Conservation (phyloP, 2,113 vertebrate genomes). For the Ranitomeya variabilis region DNA sequence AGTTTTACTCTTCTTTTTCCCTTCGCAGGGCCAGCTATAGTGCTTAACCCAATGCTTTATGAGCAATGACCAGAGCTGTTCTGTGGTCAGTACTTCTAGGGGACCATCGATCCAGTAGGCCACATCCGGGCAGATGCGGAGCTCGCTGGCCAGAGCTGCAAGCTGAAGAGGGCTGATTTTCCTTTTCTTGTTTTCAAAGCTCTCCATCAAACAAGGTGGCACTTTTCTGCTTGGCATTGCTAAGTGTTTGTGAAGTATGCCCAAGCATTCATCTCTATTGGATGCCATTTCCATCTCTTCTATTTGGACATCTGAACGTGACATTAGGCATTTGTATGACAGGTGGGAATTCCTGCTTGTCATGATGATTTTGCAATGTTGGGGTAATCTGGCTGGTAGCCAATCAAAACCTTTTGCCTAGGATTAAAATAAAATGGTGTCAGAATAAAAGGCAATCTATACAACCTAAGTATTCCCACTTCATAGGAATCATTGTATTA, state of each 20-base stretch:
- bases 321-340: slow-evolving; percentile 57
- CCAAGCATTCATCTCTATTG: slow-evolving; percentile 36
- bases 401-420: slow-evolving; percentile 60
- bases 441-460: too few species aligned
- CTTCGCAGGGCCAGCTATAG: slow-evolving; percentile 59
- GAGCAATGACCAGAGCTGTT: slow-evolving; percentile 64
- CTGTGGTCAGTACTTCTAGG: slow-evolving; percentile 55
- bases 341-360: slow-evolving; percentile 61
- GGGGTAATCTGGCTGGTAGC: slow-evolving; percentile 54
- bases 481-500: too few species aligned
- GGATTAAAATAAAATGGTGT: slow-evolving; percentile 4
- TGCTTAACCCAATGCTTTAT: slow-evolving; percentile 62
- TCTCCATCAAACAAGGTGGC: slow-evolving; percentile 37
- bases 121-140: slow-evolving; percentile 54
- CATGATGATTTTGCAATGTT: slow-evolving; percentile 61
- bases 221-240: slow-evolving; percentile 21
- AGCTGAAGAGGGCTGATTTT: slow-evolving; percentile 59
- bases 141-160: slow-evolving; percentile 60
- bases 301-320: slow-evolving; percentile 54
- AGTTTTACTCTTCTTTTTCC: background rate
- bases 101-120: slow-evolving; percentile 59
- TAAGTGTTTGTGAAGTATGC: slow-evolving; percentile 55
- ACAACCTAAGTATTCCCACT: too few species aligned
- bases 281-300: slow-evolving; percentile 39
- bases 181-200: slow-evolving; percentile 50